phyloP scores from a whole-genome alignment of 1,140 invertebrate species.

The Brachionus rubens region DNA sequence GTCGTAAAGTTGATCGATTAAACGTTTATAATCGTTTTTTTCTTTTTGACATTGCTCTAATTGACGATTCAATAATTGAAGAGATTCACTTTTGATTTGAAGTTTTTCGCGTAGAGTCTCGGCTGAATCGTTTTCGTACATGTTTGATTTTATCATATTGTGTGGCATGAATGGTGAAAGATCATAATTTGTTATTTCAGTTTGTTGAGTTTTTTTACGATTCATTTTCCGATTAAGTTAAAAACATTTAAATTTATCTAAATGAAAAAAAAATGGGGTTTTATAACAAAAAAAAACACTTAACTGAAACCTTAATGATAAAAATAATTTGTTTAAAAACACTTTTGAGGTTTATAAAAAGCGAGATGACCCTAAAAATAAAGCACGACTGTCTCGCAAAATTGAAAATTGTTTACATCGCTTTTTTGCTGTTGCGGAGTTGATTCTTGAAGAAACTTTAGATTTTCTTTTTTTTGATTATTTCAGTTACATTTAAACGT shows the following conservation, averaged over 20 bases:
- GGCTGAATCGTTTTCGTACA: background rate
- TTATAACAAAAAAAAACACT: no score
- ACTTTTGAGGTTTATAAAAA: no score
- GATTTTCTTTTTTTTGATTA: no score
- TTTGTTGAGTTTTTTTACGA: background rate
- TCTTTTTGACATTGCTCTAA: conserved; percentile 34
- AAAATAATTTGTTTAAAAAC: no score
- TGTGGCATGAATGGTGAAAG: conserved; percentile 33
- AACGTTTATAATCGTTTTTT: conserved; percentile 36
- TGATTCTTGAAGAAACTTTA: no score
- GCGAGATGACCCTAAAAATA: no score
- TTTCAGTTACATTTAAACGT: no score
- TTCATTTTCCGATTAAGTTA: background rate
- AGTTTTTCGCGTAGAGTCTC: conserved; percentile 26
- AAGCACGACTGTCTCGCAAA: no score
- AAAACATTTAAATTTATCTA: background rate
- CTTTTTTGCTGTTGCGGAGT: no score
- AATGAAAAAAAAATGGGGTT: background rate
- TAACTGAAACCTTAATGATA: no score
- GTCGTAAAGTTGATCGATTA: conserved; percentile 32
- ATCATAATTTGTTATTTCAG: conserved; percentile 15
- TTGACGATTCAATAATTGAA: conserved; percentile 8
- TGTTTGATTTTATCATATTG: background rate
- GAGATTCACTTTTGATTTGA: conserved; percentile 37
- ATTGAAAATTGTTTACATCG: no score